Evolutionary conservation across 2,888 invertebrate species (phyloP), one percentile per base, ranked within the genome.

Genomic region (Lissocephala sabroskyi): DNA sequence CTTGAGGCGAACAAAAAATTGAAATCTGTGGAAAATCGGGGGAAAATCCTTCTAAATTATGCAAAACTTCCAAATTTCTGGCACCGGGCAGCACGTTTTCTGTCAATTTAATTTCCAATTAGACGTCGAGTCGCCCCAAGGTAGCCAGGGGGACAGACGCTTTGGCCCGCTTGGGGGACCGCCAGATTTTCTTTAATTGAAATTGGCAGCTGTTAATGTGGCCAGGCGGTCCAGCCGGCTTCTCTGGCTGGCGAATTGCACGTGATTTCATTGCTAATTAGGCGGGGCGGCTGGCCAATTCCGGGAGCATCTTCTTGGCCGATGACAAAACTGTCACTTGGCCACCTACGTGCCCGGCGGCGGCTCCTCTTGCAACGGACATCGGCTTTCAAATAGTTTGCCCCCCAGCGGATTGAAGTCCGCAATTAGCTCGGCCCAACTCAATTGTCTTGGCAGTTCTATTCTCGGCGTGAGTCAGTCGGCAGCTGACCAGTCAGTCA

Each of bases 91-190:
- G 58, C 68, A 73, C 71, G 73, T 73, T 60, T 56, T 60, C 62
- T 56, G 68, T 60, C 73, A 68, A 66, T 75, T 73, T 73, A 62
- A 73, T 68, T 62, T 53, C 47, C 68, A 75, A 73, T 73, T 73
- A 75, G 73, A 16, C 30, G 30, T 29, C 14, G 18, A 45, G 17
- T 28, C 19, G 30, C 10, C 14, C 30, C 37, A 37, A 37, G 37
- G 11, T 35, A 16, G 17, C 35, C 35, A 35, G 16, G 35, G n/a
- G n/a, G 16, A 16, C 13, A 33, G 17, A 23, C 23, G 23, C 23
- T 23, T 7, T 23, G 23, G 23, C 23, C 7, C 4, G 23, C 7
- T 7, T 14, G 18, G 18, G 18, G 30, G 37, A 10, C 7, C 3
- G 36, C 17, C n/a, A 37, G 41, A 44, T 57, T 56, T 52, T 42